Percentiles rank a stretch among this genome's conserved stretches.
phyloP scores from a whole-genome alignment of 2,797 vertebrate genomes.

The Megalops cyprinoides region DNA sequence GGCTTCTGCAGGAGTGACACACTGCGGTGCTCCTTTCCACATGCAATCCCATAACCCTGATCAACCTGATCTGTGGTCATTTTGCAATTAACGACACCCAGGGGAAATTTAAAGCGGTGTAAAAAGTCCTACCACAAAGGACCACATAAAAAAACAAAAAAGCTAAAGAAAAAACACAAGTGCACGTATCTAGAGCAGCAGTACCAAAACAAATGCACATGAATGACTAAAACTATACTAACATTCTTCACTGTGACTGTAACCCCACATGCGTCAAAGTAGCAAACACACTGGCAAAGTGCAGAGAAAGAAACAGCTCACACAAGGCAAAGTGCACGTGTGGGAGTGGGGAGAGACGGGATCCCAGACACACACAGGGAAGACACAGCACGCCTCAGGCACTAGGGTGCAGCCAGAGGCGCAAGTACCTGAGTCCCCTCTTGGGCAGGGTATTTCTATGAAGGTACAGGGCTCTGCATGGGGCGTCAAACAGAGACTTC shows the following conservation, averaged over 20 bases:
- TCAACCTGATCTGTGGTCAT: neutral
- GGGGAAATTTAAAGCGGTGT: conserved; percentile 20
- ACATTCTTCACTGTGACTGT: conserved; percentile 26
- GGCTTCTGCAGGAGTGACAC: neutral
- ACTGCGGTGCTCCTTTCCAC: neutral
- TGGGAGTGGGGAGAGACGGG: conserved; percentile 31
- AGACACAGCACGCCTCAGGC: conserved; percentile 67
- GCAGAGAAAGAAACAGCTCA: conserved; percentile 41
- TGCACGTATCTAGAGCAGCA: conserved; percentile 32
- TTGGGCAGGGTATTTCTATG: conserved; percentile 99
- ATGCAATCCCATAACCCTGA: neutral
- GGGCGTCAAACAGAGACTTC: conserved; percentile 81
- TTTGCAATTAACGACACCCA: neutral
- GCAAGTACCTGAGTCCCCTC: conserved; percentile 95
- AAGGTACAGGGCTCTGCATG: conserved; percentile 89
- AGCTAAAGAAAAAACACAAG: conserved; percentile 48
- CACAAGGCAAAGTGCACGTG: conserved; percentile 41
- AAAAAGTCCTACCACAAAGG: neutral
- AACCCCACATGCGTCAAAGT: conserved; percentile 52
- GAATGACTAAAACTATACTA: conserved; percentile 38
- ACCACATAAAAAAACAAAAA: conserved; percentile 39
- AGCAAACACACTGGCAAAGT: conserved; percentile 48
- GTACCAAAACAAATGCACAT: conserved; percentile 33
- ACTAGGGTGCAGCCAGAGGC: conserved; percentile 59
- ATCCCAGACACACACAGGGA: neutral